These are phyloP conservation scores for Drosophila cardini DNA, from an alignment of 1,140 invertebrate species.

Conservation along the genomic window DNA sequence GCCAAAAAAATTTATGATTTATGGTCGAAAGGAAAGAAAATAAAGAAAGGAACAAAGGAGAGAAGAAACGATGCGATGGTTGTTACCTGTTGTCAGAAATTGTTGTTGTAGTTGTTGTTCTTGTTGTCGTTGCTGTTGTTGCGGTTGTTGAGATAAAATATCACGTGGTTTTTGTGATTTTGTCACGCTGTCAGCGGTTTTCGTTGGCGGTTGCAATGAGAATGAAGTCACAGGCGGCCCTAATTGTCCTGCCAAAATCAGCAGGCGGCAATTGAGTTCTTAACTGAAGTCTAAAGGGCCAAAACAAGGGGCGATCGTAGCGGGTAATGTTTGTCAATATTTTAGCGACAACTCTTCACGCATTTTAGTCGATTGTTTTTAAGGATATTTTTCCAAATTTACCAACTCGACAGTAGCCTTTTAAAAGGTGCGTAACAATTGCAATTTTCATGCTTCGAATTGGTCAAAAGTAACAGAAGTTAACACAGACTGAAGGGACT, in stretches of 20 bases:
- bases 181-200: conserved; percentile 84
- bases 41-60: not conserved
- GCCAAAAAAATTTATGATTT: conserved; percentile 34
- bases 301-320: conserved; percentile 8
- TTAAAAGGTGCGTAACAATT: conserved; percentile 64
- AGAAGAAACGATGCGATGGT: conserved; percentile 9
- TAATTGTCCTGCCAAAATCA: conserved; percentile 65
- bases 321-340: conserved; percentile 78
- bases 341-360: conserved; percentile 78
- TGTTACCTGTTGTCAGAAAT: conserved; percentile 57
- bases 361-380: conserved; percentile 56
- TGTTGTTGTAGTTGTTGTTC: conserved; percentile 1
- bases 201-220: conserved; percentile 48
- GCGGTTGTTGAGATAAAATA: conserved; percentile 83
- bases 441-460: conserved; percentile 71
- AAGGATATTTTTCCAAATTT: not conserved
- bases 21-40: conserved; percentile 10
- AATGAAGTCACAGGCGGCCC: conserved; percentile 48
- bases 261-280: conserved; percentile 42
- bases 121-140: conserved; percentile 41
- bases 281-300: not conserved
- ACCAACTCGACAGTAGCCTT: conserved; percentile 47
- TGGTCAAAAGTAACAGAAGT: not conserved
- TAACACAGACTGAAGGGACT: not conserved
- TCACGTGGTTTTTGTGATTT: conserved; percentile 83